Conservation (phyloP, 2,797 vertebrate genomes). For the Poeciliopsis turneri region DNA sequence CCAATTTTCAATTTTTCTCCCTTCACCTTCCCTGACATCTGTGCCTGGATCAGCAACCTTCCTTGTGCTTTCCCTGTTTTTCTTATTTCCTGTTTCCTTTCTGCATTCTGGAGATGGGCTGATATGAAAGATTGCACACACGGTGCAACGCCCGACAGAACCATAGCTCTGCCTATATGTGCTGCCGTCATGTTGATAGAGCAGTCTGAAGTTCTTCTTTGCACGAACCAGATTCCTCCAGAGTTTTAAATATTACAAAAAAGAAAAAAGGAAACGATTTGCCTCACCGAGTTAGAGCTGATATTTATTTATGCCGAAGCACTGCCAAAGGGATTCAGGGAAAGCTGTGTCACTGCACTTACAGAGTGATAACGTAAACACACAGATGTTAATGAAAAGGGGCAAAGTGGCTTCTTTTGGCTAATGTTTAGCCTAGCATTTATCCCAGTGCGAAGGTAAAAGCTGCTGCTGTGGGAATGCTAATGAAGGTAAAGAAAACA, state of each 20-base stretch:
- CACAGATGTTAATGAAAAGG: constrained; percentile 59
- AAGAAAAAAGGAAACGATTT: constrained; percentile 29
- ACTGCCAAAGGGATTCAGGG: constrained; percentile 34
- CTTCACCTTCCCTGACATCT: constrained; percentile 43
- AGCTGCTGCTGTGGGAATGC: constrained; percentile 76
- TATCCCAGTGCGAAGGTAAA: constrained; percentile 70
- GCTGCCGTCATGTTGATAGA: constrained; percentile 59
- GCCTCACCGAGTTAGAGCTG: constrained; percentile 27
- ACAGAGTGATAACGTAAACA: constrained; percentile 63
- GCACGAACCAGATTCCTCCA: constrained; percentile 45
- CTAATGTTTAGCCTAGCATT: constrained; percentile 69
- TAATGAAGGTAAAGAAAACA: constrained; percentile 83
- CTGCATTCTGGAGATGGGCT: constrained; percentile 35
- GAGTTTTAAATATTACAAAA: not conserved
- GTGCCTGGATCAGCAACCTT: constrained; percentile 31
- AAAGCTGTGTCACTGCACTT: constrained; percentile 47
- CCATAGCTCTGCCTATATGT: constrained; percentile 34
- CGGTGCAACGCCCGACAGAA: constrained; percentile 52
- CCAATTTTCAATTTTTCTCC: constrained; percentile 44
- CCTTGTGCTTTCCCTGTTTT: constrained; percentile 35
- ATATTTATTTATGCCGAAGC: constrained; percentile 28
- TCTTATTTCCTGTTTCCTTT: constrained; percentile 43
- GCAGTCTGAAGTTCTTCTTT: constrained; percentile 40
- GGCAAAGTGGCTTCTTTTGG: constrained; percentile 50
- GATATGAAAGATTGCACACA: constrained; percentile 52